Evolutionary conservation across 1,140 invertebrate species (phyloP), one percentile per base, ranked within the genome.

Genomic region (Brachionus sp.): DNA sequence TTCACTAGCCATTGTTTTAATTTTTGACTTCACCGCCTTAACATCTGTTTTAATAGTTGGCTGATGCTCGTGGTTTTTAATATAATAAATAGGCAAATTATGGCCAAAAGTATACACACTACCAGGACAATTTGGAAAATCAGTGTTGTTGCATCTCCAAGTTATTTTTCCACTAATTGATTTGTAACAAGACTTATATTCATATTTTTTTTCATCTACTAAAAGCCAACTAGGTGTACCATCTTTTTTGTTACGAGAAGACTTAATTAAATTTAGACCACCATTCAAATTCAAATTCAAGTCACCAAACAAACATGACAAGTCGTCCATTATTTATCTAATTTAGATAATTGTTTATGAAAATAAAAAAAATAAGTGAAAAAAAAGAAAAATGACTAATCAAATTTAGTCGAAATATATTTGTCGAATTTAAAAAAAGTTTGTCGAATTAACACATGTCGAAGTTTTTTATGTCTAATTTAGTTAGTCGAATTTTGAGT

Each of bases 341-440:
- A 33, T 66, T 66, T 66, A 33, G 62, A 66, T 66, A 66, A 66
- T 66, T 66, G 23, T 33, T 35, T 33, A 66, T 66, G 62, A 66
- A 29, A 66, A 66, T 66, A 33, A 66, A 66, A 66, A 66, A 66
- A 66, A 66, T 2, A 33, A 33, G 10, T 33, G 13, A 66, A 66
- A 35, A 66, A 66, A 66, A 29, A 5, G 29, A 33, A 62, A 62
- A 62, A 62, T 62, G 53, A 62, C 53, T 62, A 62, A 62, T 62
- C 53, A 62, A 62, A 62, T 62, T 62, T 62, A 25, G 53, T 66
- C 62, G 62, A 66, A 66, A 66, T 66, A 29, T 29, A 33, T 66
- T 66, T 66, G 19, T 66, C 62, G 62, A 66, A 66, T 66, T 66
- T 66, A 66, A 66, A 66, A 66, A 66, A 66, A 66, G 62, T 66